Conservation (phyloP, 1,140 invertebrate species). For the Parasteatoda tepidariorum region DNA sequence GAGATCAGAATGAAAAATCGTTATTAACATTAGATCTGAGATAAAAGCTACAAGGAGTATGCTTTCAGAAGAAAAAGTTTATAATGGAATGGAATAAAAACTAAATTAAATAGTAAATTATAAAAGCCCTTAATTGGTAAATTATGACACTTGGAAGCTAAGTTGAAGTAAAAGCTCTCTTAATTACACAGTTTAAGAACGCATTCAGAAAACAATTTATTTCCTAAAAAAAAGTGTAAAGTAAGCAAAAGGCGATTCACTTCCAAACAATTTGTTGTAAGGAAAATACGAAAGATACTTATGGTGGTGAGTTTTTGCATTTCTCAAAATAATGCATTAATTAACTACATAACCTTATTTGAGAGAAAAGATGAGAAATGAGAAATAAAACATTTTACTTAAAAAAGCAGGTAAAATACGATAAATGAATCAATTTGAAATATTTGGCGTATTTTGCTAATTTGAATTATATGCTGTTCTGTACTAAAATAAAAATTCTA, state of each 20-base stretch:
- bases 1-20: constrained; percentile 55
- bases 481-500: too few relatives aligned
- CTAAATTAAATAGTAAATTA: constrained; percentile 49
- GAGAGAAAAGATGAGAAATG: background rate
- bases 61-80: background rate
- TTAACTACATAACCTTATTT: background rate
- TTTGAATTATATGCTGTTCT: too few relatives aligned
- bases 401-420: too few relatives aligned
- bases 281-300: background rate
- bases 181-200: constrained; percentile 45
- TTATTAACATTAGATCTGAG: constrained; percentile 42
- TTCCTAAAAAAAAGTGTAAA: background rate
- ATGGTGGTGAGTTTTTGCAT: background rate
- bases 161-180: constrained; percentile 15
- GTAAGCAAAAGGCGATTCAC: background rate
- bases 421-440: too few relatives aligned
- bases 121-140: constrained; percentile 50
- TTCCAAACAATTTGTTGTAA: too few relatives aligned
- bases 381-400: background rate
- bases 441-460: too few relatives aligned
- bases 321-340: background rate
- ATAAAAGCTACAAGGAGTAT: constrained; percentile 15
- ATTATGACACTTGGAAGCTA: constrained; percentile 47
- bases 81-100: constrained; percentile 12
- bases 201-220: constrained; percentile 20